phyloP scores from a whole-genome alignment of 2,888 invertebrate species.

The Drosophila greeni region DNA sequence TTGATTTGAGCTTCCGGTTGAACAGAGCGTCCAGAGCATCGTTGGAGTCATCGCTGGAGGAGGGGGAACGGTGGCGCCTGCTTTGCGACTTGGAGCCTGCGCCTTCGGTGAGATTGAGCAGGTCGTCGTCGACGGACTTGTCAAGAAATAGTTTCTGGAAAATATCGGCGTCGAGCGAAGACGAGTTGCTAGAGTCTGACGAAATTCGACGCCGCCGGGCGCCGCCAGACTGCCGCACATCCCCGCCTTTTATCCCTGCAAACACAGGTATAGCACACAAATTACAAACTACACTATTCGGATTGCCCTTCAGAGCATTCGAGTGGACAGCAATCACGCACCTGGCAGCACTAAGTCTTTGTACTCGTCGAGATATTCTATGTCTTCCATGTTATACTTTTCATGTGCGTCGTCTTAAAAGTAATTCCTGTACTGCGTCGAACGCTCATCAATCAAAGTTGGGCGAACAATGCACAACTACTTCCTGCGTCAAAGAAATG shows the following conservation, averaged over 20 bases:
- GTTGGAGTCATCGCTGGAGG: constrained; percentile 60
- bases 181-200: constrained; percentile 64
- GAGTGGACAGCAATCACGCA: constrained; percentile 44
- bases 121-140: constrained; percentile 66
- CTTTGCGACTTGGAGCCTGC: constrained; percentile 25
- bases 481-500: neutral
- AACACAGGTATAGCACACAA: neutral
- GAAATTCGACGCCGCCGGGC: constrained; percentile 48
- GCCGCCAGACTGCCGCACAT: constrained; percentile 27
- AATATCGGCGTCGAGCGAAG: constrained; percentile 73
- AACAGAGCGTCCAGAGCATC: constrained; percentile 55
- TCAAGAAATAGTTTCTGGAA: constrained; percentile 73
- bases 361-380: constrained; percentile 77
- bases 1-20: constrained; percentile 37
- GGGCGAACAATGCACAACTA: neutral
- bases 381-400: constrained; percentile 73
- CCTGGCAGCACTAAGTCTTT: constrained; percentile 77
- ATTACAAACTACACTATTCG: neutral
- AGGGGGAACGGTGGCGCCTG: constrained; percentile 33
- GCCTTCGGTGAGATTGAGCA: constrained; percentile 55
- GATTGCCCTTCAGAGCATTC: neutral
- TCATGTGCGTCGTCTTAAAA: constrained; percentile 7
- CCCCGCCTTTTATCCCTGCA: constrained; percentile 53
- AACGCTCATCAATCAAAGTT: constrained; percentile 1
- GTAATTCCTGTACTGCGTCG: neutral